Evolutionary conservation across 2,888 invertebrate species (phyloP).

Genomic region (Ametastegia equiseti): DNA sequence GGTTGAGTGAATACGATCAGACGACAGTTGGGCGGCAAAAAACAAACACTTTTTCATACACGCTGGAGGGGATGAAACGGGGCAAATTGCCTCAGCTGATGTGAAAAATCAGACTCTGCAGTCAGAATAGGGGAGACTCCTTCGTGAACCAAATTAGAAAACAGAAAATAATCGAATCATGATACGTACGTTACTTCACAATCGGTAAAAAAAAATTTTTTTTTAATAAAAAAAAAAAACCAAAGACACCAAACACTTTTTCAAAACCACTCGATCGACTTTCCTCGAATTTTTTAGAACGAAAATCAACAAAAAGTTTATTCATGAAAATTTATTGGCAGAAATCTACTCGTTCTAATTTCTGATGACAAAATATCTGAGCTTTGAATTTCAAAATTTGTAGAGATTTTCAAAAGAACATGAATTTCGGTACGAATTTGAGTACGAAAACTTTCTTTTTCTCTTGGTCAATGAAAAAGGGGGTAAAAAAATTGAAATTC

Average conservation of each 20-base stretch:
- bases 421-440: too few relatives aligned
- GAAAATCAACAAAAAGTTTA: neutral
- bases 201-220: too few relatives aligned
- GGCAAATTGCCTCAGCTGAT: neutral
- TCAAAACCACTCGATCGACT: too few relatives aligned
- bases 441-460: too few relatives aligned
- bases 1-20: constrained; percentile 14
- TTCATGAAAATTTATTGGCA: neutral
- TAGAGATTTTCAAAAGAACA: neutral
- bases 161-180: too few relatives aligned
- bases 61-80: constrained; percentile 23
- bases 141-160: too few relatives aligned
- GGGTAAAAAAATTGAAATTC: too few relatives aligned
- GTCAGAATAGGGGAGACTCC: neutral
- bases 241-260: too few relatives aligned
- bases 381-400: neutral
- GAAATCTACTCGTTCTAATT: neutral
- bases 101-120: neutral
- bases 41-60: neutral
- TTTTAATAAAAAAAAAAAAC: neutral
- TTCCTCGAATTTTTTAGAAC: too few relatives aligned
- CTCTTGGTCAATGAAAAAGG: too few relatives aligned
- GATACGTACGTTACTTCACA: too few relatives aligned
- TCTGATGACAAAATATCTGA: neutral
- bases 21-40: constrained; percentile 7